Evolutionary conservation across 2,113 vertebrate species (phyloP), one percentile per base, ranked within the genome.

Genomic region (Holacanthus passer): DNA sequence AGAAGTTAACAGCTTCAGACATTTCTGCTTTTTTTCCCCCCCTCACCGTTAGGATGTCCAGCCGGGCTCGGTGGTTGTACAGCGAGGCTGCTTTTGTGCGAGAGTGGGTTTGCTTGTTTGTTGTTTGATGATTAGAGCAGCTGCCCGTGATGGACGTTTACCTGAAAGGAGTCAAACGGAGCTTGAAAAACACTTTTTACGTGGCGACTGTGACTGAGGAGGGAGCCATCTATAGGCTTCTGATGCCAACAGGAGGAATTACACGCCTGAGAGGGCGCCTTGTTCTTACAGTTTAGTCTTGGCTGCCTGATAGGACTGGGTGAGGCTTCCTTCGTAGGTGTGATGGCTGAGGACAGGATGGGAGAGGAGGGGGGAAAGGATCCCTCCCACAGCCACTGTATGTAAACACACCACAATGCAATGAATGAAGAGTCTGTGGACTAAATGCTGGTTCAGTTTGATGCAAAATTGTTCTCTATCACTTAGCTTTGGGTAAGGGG

Each of bases 181-280:
- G 77, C 86, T 87, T 74, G 32, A 84, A 82, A 82, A 67, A 53
- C 53, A 62, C 52, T 78, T 63, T n/a, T 68, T 58, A 73, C 37
- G 70, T 19, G 7, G 43, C 39, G 16, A 64, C 45, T 81, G 73
- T 67, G 75, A 59, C 53, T 55, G 68, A 74, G 68, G 69, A 32
- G 29, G 32, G 64, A 65, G 64, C 45, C 29, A 48, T 65, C 58
- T 64, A 39, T 56, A 39, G 35, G 72, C 78, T n/a, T 60, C 71
- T 50, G 59, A 78, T 59, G 77, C 68, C 75, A 82, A 41, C 37
- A 72, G 69, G 75, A 82, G 59, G 81, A 78, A 84, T 76, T 58
- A 53, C 60, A 73, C 59, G 70, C 39, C 37, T 65, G 73, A 83
- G 74, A 82, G 77, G 32, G 48, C 48, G 59, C 22, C 77, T 85